phyloP scores from a whole-genome alignment of 64 coral and sea anemone species.

The Catalaphyllia jardinei region DNA sequence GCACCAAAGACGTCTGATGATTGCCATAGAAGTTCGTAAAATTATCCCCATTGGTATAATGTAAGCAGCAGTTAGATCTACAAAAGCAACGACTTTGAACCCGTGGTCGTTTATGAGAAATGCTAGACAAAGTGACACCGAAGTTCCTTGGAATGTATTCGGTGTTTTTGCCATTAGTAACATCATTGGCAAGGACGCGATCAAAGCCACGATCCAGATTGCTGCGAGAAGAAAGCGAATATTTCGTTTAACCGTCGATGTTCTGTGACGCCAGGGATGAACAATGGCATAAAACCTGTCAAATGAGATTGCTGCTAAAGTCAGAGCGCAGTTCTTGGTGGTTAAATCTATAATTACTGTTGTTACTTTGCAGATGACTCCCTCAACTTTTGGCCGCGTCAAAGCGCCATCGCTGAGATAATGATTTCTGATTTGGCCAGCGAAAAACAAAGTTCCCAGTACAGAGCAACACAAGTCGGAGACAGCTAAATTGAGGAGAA shows the following conservation, averaged over 20 bases:
- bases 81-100: neutral
- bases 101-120: neutral
- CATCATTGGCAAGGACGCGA: neutral
- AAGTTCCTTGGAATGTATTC: neutral
- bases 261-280: conserved; percentile 23
- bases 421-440: conserved; percentile 15
- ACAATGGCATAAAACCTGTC: conserved; percentile 36
- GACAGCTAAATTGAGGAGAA: conserved; percentile 33
- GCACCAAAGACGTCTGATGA: conserved; percentile 50
- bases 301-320: conserved; percentile 24
- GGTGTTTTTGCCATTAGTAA: neutral
- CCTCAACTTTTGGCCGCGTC: neutral
- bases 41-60: conserved; percentile 50
- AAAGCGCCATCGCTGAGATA: neutral
- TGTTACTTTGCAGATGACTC: conserved; percentile 7
- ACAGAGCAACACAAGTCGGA: conserved; percentile 25
- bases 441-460: neutral
- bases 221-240: neutral
- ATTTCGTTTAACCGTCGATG: neutral
- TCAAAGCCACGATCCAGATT: neutral
- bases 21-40: conserved; percentile 23
- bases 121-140: neutral
- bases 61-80: conserved; percentile 31
- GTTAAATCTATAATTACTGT: conserved; percentile 1
- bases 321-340: conserved; percentile 9